phyloP scores from a whole-genome alignment of 1,140 invertebrate species.

The Lysiphlebus fabarum region DNA sequence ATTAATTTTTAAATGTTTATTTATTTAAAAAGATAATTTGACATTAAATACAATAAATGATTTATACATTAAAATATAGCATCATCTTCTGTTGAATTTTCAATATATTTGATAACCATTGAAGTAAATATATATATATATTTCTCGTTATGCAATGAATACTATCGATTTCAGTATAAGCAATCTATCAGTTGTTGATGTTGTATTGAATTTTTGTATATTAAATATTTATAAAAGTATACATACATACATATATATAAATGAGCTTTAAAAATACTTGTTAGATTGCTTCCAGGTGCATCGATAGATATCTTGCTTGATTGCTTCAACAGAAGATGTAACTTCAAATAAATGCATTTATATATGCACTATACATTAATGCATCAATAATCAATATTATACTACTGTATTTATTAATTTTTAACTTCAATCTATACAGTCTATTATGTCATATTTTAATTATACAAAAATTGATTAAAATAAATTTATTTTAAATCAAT shows the following conservation, averaged over 20 bases:
- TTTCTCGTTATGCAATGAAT: slow-evolving; percentile 44
- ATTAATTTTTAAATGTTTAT: too few relatives aligned
- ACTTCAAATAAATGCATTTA: too few relatives aligned
- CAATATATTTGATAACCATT: slow-evolving; percentile 44
- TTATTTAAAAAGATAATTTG: too few relatives aligned
- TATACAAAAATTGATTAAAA: too few relatives aligned
- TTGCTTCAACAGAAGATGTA: neutral
- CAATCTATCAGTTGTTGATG: neutral
- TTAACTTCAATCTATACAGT: neutral
- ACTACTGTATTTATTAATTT: too few relatives aligned
- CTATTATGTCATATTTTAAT: too few relatives aligned
- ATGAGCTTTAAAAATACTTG: slow-evolving; percentile 7
- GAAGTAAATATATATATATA: slow-evolving; percentile 21
- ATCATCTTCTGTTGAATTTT: slow-evolving; percentile 22
- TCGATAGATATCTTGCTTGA: neutral
- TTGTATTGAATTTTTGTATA: neutral
- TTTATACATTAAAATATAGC: too few relatives aligned
- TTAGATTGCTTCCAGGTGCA: neutral
- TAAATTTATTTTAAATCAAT: too few relatives aligned
- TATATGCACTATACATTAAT: too few relatives aligned
- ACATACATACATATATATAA: neutral
- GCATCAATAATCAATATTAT: too few relatives aligned
- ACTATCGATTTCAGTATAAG: slow-evolving; percentile 32
- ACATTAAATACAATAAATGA: too few relatives aligned
- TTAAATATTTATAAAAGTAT: slow-evolving; percentile 2